Percentiles rank a stretch among this genome's conserved stretches.
Conservation (phyloP, 35 echinoderm and acorn worm species). For the Ophioderma brevispina region DNA sequence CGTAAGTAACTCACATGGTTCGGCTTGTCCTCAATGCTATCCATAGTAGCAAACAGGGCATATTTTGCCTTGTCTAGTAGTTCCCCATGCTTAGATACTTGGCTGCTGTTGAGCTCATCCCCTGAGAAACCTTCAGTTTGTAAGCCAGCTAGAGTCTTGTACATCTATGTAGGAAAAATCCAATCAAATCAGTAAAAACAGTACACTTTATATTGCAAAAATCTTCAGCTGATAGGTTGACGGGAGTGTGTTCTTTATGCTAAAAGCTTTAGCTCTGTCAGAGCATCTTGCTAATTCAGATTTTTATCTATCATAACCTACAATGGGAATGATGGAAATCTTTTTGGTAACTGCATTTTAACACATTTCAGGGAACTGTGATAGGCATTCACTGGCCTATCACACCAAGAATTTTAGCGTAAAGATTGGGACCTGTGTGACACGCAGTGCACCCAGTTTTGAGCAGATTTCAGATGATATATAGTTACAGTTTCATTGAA, state of each 20-base stretch:
- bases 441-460: too few relatives aligned
- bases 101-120: constrained; percentile 41
- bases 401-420: too few relatives aligned
- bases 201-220: too few relatives aligned
- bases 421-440: too few relatives aligned
- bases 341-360: too few relatives aligned
- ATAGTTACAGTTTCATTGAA: too few relatives aligned
- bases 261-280: neutral
- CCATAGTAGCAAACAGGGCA: constrained; percentile 80
- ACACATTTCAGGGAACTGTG: too few relatives aligned
- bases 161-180: constrained; percentile 53
- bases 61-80: constrained; percentile 76
- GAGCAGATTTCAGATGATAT: too few relatives aligned
- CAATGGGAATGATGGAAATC: neutral
- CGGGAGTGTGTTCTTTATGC: neutral
- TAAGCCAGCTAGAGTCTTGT: constrained; percentile 46
- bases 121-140: constrained; percentile 25
- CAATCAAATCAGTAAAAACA: constrained; percentile 3
- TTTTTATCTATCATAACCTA: neutral
- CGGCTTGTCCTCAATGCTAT: constrained; percentile 69
- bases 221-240: too few relatives aligned
- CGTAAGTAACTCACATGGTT: constrained; percentile 86
- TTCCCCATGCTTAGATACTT: constrained; percentile 53
- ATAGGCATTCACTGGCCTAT: too few relatives aligned
- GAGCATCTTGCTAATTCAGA: neutral